Percentiles rank a stretch among this genome's conserved stretches.
phyloP scores from a whole-genome alignment of 2,113 vertebrate species.

The Phrynosoma blainvillii region DNA sequence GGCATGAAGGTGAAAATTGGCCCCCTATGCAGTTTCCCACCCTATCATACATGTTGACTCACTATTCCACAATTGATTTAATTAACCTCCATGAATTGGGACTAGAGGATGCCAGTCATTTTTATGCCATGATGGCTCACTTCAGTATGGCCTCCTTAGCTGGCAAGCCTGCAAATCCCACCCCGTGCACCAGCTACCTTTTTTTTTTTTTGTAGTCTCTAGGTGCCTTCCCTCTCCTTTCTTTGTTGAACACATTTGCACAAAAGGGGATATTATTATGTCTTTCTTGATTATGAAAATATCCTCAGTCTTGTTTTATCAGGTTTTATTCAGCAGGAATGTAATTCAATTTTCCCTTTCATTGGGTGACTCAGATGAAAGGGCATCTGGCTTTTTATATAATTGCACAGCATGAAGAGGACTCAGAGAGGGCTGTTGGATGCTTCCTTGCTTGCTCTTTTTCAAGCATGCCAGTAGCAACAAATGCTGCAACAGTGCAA shows the following conservation, averaged over 20 bases:
- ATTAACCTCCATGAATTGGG: too few species aligned
- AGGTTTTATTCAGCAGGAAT: constrained; percentile 5
- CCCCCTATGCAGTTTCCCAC: too few species aligned
- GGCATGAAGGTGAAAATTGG: too few species aligned
- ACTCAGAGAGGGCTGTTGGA: not conserved
- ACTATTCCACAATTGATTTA: too few species aligned
- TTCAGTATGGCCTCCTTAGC: not conserved
- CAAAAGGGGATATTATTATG: constrained; percentile 7
- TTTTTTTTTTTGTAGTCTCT: not conserved
- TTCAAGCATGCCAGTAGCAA: not conserved
- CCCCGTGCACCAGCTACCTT: not conserved
- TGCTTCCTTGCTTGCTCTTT: not conserved
- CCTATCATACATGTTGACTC: too few species aligned
- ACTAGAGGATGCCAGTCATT: too few species aligned
- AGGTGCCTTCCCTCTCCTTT: not conserved
- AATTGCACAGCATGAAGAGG: not conserved
- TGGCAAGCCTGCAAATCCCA: not conserved
- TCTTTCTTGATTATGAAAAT: constrained; percentile 35
- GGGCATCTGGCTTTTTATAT: constrained; percentile 28
- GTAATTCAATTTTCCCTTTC: constrained; percentile 29
- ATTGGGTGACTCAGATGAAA: constrained; percentile 4
- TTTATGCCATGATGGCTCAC: not conserved
- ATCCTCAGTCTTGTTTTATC: constrained; percentile 24
- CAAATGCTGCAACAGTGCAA: not conserved
- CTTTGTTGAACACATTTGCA: not conserved